Evolutionary conservation across 1,140 invertebrate genomes (phyloP).

Genomic region (Babylonia areolata): DNA sequence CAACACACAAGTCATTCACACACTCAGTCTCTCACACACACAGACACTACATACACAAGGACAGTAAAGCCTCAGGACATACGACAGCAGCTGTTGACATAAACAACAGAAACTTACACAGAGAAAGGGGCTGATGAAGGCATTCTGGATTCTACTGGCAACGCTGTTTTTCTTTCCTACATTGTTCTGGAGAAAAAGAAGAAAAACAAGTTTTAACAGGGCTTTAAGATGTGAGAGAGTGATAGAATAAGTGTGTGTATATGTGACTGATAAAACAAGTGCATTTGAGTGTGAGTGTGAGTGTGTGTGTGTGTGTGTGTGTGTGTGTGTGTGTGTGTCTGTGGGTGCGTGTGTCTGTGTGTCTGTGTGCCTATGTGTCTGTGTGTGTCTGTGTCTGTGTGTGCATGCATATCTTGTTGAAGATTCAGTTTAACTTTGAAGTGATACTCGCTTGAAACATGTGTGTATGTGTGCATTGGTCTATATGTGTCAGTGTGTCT

Average conservation of each 20-base stretch:
- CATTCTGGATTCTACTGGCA: not conserved
- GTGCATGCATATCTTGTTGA: too few species aligned
- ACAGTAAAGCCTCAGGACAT: too few species aligned
- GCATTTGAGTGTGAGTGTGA: not conserved
- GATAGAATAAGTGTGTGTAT: not conserved
- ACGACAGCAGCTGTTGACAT: too few species aligned
- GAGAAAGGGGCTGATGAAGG: constrained; percentile 16
- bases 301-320: constrained; percentile 21
- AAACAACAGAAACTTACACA: too few species aligned
- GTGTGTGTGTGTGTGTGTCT: constrained; percentile 23
- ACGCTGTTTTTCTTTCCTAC: not conserved
- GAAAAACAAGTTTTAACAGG: not conserved
- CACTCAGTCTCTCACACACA: too few species aligned
- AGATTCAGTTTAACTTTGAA: too few species aligned
- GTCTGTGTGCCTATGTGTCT: not conserved
- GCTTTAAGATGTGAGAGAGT: not conserved
- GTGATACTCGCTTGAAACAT: too few species aligned
- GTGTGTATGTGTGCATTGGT: too few species aligned
- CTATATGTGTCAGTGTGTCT: too few species aligned
- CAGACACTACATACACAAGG: too few species aligned
- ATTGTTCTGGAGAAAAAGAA: not conserved
- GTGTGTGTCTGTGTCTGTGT: too few species aligned
- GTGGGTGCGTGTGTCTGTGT: not conserved
- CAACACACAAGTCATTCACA: too few species aligned
- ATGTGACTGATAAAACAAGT: not conserved